Percentiles rank a stretch among this genome's conserved stretches.
Conservation (phyloP, 2,888 invertebrate genomes). For the Carpatolechia fugitivella region DNA sequence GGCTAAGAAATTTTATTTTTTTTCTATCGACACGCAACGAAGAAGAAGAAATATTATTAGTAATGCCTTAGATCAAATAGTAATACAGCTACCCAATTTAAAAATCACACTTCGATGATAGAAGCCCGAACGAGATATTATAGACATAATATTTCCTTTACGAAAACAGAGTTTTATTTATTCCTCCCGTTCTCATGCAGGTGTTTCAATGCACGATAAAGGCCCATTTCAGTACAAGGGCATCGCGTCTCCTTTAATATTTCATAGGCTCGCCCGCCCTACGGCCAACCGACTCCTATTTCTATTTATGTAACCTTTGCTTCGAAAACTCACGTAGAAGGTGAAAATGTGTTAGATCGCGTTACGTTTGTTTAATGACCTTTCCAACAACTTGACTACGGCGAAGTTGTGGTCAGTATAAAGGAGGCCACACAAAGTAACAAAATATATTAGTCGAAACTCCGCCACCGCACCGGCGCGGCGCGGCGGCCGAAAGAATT, state of each 20-base stretch:
- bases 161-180: background rate
- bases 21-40: too few relatives aligned
- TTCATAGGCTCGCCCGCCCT: constrained; percentile 28
- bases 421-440: too few relatives aligned
- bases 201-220: background rate
- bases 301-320: constrained; percentile 34
- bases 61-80: too few relatives aligned
- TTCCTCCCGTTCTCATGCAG: background rate
- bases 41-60: too few relatives aligned
- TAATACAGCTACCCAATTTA: too few relatives aligned
- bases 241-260: constrained; percentile 29
- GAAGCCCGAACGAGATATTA: too few relatives aligned
- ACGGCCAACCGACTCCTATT: constrained; percentile 23
- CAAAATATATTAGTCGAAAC: too few relatives aligned
- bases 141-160: too few relatives aligned
- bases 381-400: background rate
- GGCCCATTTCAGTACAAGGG: constrained; percentile 13
- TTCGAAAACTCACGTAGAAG: constrained; percentile 24
- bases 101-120: background rate
- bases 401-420: too few relatives aligned
- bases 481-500: too few relatives aligned
- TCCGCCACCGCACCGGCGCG: too few relatives aligned
- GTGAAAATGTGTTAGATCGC: constrained; percentile 13
- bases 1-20: too few relatives aligned
- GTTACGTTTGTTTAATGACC: background rate